phyloP scores from a whole-genome alignment of 2,888 invertebrate genomes.

The Gymnoscelis rufifasciata region DNA sequence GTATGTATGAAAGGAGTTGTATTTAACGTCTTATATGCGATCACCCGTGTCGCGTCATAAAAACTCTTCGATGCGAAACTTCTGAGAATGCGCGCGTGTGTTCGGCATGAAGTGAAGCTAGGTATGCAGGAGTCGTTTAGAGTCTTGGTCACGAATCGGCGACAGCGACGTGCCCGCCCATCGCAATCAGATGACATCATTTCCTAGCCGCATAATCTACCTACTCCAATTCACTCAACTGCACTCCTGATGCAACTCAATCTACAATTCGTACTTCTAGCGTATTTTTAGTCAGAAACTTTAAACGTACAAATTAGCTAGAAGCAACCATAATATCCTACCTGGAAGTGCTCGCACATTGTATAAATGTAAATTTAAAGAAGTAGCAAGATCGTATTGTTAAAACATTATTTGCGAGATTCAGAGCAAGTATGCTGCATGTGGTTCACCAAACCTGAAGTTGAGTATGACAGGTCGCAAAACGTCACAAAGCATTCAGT shows the following conservation, averaged over 20 bases:
- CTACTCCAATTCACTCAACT: slow-evolving; percentile 38
- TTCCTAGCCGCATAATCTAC: slow-evolving; percentile 29
- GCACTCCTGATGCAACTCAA: slow-evolving; percentile 34
- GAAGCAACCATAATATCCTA: too few relatives aligned
- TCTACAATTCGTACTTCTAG: too few relatives aligned
- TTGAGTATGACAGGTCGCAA: slow-evolving; percentile 48
- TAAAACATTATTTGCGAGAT: too few relatives aligned
- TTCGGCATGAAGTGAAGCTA: slow-evolving; percentile 46
- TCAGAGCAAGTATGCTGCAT: too few relatives aligned
- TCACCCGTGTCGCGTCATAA: slow-evolving; percentile 30
- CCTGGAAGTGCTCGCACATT: too few relatives aligned
- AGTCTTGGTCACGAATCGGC: slow-evolving; percentile 55
- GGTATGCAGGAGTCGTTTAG: slow-evolving; percentile 52
- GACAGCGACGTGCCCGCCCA: slow-evolving; percentile 55
- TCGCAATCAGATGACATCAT: slow-evolving; percentile 69
- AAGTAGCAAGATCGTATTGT: too few relatives aligned
- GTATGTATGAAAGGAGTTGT: slow-evolving; percentile 2
- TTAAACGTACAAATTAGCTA: too few relatives aligned
- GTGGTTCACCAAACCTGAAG: slow-evolving; percentile 1
- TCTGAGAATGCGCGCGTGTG: slow-evolving; percentile 40
- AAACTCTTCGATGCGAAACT: slow-evolving; percentile 34
- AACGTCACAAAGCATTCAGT: slow-evolving; percentile 62
- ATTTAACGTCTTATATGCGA: slow-evolving; percentile 5
- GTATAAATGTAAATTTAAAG: too few relatives aligned
- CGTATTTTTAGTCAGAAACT: too few relatives aligned